Percentiles rank a stretch among this genome's conserved stretches.
These are phyloP conservation scores for Ptilodon capucinus DNA, from an alignment of 2,888 invertebrate genomes.

Conservation along the genomic window DNA sequence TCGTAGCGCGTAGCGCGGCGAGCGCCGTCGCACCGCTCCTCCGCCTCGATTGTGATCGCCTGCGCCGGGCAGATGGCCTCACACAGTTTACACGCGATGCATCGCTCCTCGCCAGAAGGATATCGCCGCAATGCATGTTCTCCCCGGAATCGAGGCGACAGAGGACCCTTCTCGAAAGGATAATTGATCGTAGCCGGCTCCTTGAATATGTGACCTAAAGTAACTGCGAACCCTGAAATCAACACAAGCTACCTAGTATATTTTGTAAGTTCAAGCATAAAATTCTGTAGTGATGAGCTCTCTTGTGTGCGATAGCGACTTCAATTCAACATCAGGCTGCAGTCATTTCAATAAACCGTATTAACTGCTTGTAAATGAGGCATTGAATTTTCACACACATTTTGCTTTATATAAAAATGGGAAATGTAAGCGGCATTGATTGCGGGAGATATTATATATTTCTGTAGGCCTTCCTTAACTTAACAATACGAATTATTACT, in stretches of 20 bases:
- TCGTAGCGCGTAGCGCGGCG: constrained; percentile 98
- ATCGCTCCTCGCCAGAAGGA: constrained; percentile 98
- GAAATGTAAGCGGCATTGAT: neutral
- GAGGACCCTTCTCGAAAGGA: constrained; percentile 99
- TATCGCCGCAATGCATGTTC: constrained; percentile 98
- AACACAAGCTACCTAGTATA: neutral
- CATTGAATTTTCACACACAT: constrained; percentile 5
- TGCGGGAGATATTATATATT: no score
- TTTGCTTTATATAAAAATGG: neutral
- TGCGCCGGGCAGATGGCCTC: constrained; percentile 99
- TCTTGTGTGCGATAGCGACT: constrained; percentile 27
- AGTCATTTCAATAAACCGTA: constrained; percentile 8
- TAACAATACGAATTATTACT: no score
- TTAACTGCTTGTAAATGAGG: constrained; percentile 17
- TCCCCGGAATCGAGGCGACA: constrained; percentile 98
- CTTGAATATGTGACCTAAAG: constrained; percentile 85
- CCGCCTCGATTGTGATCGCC: constrained; percentile 99
- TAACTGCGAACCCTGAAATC: constrained; percentile 88
- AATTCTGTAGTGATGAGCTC: constrained; percentile 17
- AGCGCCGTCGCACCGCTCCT: constrained; percentile 96
- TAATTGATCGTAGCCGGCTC: constrained; percentile 99
- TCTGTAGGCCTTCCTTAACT: no score
- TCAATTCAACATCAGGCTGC: constrained; percentile 16
- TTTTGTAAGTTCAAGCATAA: constrained; percentile 2
- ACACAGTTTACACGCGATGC: constrained; percentile 99